Percentiles rank a stretch among this genome's conserved stretches.
Conservation (phyloP, 2,888 invertebrate genomes). For the Philopedon plagiatum region DNA sequence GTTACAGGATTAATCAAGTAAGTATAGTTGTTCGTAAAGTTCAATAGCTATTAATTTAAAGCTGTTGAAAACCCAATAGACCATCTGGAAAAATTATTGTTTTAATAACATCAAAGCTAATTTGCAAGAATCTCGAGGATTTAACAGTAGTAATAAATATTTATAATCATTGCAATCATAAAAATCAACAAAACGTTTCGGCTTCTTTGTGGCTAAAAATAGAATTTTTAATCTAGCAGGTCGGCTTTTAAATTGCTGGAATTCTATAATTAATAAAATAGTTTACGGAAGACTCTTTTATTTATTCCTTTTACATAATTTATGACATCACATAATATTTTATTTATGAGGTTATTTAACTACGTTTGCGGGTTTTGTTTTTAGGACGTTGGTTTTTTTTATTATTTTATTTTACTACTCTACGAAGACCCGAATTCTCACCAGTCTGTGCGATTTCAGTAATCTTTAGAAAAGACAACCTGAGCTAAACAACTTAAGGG, state of each 20-base stretch:
- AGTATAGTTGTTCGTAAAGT: too few relatives aligned
- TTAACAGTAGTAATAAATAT: background rate
- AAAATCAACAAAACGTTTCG: constrained; percentile 14
- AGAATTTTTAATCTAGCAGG: background rate
- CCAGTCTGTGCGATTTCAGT: too few relatives aligned
- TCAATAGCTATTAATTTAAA: too few relatives aligned
- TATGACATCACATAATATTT: constrained; percentile 21
- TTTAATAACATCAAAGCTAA: too few relatives aligned
- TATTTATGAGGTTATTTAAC: constrained; percentile 22
- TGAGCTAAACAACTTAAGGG: too few relatives aligned
- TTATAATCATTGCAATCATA: background rate
- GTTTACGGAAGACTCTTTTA: constrained; percentile 11
- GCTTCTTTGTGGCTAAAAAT: background rate
- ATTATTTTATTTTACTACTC: background rate
- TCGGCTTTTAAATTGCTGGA: background rate
- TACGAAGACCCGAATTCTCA: too few relatives aligned
- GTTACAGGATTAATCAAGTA: too few relatives aligned
- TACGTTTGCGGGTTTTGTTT: background rate
- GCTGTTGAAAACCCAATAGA: too few relatives aligned
- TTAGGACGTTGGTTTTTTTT: background rate
- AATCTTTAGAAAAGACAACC: too few relatives aligned
- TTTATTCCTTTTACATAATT: constrained; percentile 14
- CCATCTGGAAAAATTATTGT: too few relatives aligned
- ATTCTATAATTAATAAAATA: constrained; percentile 6
- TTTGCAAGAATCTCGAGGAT: too few relatives aligned